Percentiles rank a stretch among this genome's conserved stretches.
Conservation (phyloP, 1,140 invertebrate genomes). For the Polypedilum pembai region DNA sequence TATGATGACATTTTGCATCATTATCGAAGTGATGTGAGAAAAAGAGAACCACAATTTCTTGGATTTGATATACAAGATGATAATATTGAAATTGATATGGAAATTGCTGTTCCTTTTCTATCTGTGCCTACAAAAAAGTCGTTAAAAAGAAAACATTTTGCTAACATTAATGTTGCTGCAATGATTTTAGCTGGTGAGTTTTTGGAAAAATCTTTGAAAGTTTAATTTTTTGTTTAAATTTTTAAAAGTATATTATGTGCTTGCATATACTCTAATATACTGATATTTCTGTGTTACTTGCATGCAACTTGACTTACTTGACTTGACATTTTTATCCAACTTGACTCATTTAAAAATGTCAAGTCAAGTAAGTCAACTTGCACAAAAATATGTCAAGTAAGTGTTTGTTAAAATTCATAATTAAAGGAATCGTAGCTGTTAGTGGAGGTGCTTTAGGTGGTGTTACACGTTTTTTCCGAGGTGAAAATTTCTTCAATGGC, state of each 20-base stretch:
- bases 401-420: too few species aligned
- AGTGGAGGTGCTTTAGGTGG: background rate
- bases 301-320: too few species aligned
- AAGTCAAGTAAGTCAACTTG: too few species aligned
- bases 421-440: background rate
- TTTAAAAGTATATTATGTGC: too few species aligned
- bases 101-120: background rate
- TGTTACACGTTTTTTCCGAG: background rate
- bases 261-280: background rate
- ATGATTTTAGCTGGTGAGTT: background rate
- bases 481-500: background rate
- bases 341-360: too few species aligned
- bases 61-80: conserved; percentile 13
- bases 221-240: too few species aligned
- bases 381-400: too few species aligned
- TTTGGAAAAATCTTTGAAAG: too few species aligned
- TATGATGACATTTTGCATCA: background rate
- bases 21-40: conserved; percentile 3
- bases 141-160: conserved; percentile 8
- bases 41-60: conserved; percentile 17
- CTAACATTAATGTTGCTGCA: background rate
- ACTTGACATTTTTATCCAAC: too few species aligned
- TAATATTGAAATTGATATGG: conserved; percentile 25
- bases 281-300: background rate
- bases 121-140: conserved; percentile 2